phyloP scores from a whole-genome alignment of 2,888 invertebrate species.

The Ormyrus pomaceus region DNA sequence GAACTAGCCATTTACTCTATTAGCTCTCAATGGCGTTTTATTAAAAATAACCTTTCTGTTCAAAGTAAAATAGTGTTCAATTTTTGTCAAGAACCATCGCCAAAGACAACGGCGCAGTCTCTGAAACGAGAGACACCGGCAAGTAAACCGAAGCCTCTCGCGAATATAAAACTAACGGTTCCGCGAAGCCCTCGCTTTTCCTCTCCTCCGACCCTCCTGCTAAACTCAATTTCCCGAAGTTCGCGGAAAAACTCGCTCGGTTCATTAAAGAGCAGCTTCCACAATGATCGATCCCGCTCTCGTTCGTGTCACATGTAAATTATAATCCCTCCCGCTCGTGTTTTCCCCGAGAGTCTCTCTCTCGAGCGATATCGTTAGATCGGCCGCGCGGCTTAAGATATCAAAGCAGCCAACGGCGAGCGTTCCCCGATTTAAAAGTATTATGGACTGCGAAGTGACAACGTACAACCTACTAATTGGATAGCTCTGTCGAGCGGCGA shows the following conservation, averaged over 20 bases:
- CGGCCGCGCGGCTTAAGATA: conserved; percentile 41
- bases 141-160: background rate
- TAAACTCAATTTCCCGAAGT: no score
- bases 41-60: no score
- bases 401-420: conserved; percentile 14
- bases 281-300: conserved; percentile 41
- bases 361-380: background rate
- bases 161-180: background rate
- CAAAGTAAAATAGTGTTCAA: no score
- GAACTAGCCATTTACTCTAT: no score
- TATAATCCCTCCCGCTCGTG: conserved; percentile 17
- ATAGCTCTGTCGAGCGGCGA: conserved; percentile 53
- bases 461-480: conserved; percentile 57
- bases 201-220: no score
- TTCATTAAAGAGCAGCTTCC: background rate
- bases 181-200: no score
- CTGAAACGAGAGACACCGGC: no score
- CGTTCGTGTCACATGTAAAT: conserved; percentile 33
- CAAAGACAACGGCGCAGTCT: no score
- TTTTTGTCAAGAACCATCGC: no score
- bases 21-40: no score
- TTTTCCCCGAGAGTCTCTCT: background rate
- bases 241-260: conserved; percentile 14
- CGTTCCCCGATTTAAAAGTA: conserved; percentile 45
- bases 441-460: conserved; percentile 47